Evolutionary conservation across 2,888 invertebrate genomes (phyloP), one percentile per base, ranked within the genome.

Genomic region (Hyposoter dolosus): DNA sequence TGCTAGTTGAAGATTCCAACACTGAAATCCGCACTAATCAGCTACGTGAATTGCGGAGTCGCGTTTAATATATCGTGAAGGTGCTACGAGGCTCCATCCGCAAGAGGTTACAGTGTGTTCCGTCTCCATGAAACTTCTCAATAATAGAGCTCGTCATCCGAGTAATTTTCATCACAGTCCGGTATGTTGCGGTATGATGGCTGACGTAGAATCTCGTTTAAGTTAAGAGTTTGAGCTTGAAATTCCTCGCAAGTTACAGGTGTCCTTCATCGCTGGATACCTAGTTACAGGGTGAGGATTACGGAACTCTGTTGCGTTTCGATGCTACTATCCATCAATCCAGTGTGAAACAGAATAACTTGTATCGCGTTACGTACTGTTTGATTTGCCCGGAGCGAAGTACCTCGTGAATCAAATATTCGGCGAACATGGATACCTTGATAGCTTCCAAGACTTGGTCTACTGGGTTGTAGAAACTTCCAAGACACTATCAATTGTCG

Each of bases 81-180:
- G 10, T 71, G 56, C 75, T 53, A 50, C 23, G 19, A 65, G 50
- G 47, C 60, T 68, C 50, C 50, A 43, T 50, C 65, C 50, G 60
- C n/a, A 74, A 81, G 86, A 72, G 72, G 56, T 79, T 65, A 43
- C 23, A 40, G 23, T 50, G 23, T 50, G 65, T 82, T 82, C 65
- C 79, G 50, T 63, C 78, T 43, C 69, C 32, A 32, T 69, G 65
- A 68, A 83, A 80, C 65, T 77, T 60, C 56, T 56, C 72, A 80
- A 83, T 76, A 68, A 77, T 68, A 23, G 35, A 53, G 32, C 53
- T 71, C 76, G 43, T 75, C 35, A 53, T 53, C 76, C 65, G 9
- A 40, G 66, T 71, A 71, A 80, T 74, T 68, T 60, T 69, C 66
- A 74, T 35, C 81, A 75, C 32, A 40, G 23, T 69, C 40, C 47